phyloP scores from a whole-genome alignment of 2,113 vertebrate genomes.

The Tachycineta bicolor region DNA sequence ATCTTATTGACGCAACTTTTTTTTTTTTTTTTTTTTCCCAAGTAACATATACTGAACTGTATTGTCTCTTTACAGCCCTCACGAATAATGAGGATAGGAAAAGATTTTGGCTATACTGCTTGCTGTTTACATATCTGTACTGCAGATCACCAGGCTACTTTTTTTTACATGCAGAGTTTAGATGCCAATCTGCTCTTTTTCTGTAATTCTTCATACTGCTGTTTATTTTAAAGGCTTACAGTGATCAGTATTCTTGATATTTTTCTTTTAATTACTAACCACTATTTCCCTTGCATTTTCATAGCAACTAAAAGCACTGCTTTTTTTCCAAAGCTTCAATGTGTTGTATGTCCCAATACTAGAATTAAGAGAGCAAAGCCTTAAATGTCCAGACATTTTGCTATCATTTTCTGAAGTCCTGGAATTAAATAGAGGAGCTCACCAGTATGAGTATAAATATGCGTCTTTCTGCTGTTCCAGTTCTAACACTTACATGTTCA shows the following conservation, averaged over 20 bases:
- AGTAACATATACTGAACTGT: neutral
- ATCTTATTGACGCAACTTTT: neutral
- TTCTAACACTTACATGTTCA: neutral
- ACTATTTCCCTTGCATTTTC: neutral
- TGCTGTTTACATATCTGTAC: neutral
- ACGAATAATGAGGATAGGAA: neutral
- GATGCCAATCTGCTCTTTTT: neutral
- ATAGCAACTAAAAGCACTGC: neutral
- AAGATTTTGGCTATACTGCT: neutral
- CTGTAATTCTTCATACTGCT: conserved; percentile 13
- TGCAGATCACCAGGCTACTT: neutral
- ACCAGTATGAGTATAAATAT: neutral
- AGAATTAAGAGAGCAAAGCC: neutral
- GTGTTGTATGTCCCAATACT: neutral
- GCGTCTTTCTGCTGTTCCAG: neutral
- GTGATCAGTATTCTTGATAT: neutral
- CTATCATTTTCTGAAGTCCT: neutral
- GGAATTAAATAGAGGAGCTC: neutral
- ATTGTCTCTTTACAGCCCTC: neutral
- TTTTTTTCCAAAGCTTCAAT: neutral
- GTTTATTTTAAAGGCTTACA: conserved; percentile 9
- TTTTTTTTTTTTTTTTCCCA: neutral
- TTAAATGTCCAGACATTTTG: neutral
- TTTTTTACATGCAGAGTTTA: neutral
- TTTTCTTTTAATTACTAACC: neutral